Evolutionary conservation across 2,797 vertebrate species (phyloP).

Genomic region (Vespertilio murinus): DNA sequence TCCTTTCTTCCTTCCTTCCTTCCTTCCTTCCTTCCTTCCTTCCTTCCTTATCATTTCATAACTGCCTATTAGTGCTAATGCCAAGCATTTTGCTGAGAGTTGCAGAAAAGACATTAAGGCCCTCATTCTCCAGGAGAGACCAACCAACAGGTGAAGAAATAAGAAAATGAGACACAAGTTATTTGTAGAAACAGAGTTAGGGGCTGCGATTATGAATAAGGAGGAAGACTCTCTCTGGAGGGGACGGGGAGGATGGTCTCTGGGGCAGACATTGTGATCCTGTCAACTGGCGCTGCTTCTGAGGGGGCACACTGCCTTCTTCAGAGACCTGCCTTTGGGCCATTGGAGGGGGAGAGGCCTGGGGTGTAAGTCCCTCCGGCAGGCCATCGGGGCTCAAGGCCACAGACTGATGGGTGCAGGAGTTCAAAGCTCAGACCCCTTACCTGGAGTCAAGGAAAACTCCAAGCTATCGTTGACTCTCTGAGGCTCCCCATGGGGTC

Average conservation of each 20-base stretch:
- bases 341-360: neutral
- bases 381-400: accelerated
- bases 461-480: neutral
- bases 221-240: neutral
- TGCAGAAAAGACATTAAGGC: neutral
- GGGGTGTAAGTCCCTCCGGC: neutral
- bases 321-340: neutral
- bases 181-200: neutral
- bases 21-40: neutral
- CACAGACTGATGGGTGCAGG: neutral
- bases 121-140: neutral
- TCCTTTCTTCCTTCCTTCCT: neutral
- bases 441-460: neutral
- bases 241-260: neutral
- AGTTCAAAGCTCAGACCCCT: neutral
- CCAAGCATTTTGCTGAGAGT: neutral
- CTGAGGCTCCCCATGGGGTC: neutral
- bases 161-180: neutral
- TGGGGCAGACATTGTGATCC: neutral
- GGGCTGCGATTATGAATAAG: neutral
- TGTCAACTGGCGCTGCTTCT: neutral
- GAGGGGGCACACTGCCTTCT: neutral
- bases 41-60: neutral
- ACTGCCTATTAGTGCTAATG: neutral
- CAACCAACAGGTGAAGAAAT: neutral